Conservation (phyloP, 2,888 invertebrate genomes). For the Caenorhabditis imperialis region DNA sequence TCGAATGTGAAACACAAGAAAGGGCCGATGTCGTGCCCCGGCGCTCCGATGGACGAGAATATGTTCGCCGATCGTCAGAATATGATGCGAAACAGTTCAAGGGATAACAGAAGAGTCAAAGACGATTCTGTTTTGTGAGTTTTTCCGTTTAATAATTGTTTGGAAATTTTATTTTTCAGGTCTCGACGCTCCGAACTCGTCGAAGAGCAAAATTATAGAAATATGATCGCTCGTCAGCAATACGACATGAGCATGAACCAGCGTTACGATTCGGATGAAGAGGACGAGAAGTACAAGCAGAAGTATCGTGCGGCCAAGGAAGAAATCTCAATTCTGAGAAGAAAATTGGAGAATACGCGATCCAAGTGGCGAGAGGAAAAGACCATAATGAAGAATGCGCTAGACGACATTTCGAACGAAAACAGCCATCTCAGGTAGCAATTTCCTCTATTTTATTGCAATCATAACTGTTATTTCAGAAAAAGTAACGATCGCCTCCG, state of each 20-base stretch:
- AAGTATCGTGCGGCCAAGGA: constrained; percentile 25
- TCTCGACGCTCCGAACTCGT: constrained; percentile 28
- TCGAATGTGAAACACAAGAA: constrained; percentile 58
- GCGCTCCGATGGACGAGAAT: constrained; percentile 55
- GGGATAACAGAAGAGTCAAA: constrained; percentile 26
- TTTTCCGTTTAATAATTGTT: constrained; percentile 1
- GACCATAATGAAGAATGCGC: constrained; percentile 26
- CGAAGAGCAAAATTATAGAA: constrained; percentile 33
- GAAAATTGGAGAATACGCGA: constrained; percentile 43
- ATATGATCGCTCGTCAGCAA: constrained; percentile 41
- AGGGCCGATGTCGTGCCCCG: constrained; percentile 64
- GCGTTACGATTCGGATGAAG: constrained; percentile 51
- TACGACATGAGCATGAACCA: constrained; percentile 48
- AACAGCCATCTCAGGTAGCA: constrained; percentile 42
- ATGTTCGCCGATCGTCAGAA: constrained; percentile 37
- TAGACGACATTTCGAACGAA: constrained; percentile 44
- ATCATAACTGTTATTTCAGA: constrained; percentile 14
- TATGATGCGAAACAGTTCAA: constrained; percentile 20
- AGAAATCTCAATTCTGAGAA: constrained; percentile 26
- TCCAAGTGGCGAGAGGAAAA: constrained; percentile 37
- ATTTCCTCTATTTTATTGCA: neutral
- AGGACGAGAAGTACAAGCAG: constrained; percentile 38
- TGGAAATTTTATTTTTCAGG: constrained; percentile 20
- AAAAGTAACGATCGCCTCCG: constrained; percentile 43
- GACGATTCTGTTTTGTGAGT: constrained; percentile 45